Conservation (phyloP, 2,888 invertebrate genomes). For the Oxycera nigricornis region DNA sequence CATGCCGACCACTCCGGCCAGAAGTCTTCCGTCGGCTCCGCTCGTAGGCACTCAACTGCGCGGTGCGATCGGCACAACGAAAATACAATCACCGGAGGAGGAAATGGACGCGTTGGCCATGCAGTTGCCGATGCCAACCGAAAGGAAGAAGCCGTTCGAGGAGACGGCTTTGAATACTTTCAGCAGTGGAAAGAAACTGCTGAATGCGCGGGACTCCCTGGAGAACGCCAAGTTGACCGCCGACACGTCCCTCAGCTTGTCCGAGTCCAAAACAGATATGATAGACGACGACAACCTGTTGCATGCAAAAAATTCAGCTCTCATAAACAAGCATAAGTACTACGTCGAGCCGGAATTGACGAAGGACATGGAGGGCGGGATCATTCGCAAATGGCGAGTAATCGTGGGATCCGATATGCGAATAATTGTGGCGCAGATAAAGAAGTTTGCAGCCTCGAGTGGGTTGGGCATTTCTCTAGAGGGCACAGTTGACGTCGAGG, state of each 20-base stretch:
- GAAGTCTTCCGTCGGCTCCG: conserved; percentile 45
- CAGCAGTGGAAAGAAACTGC: conserved; percentile 57
- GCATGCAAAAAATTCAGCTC: conserved; percentile 55
- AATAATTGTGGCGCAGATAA: conserved; percentile 81
- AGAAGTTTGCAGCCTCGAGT: conserved; percentile 87
- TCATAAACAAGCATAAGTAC: conserved; percentile 57
- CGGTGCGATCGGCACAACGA: conserved; percentile 41
- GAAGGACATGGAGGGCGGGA: conserved; percentile 78
- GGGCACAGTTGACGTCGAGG: conserved; percentile 97
- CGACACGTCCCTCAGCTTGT: background rate
- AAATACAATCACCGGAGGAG: conserved; percentile 47
- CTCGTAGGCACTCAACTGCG: conserved; percentile 34
- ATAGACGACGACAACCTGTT: conserved; percentile 47
- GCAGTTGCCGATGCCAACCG: conserved; percentile 25
- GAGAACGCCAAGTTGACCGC: conserved; percentile 56
- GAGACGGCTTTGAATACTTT: conserved; percentile 54
- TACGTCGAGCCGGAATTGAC: conserved; percentile 64
- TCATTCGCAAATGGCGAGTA: conserved; percentile 82
- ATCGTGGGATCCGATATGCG: conserved; percentile 80
- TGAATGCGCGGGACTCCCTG: conserved; percentile 58
- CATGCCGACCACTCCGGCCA: conserved; percentile 64
- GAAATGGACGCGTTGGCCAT: conserved; percentile 44
- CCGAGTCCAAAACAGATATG: conserved; percentile 44
- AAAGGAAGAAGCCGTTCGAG: conserved; percentile 44
- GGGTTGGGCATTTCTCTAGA: conserved; percentile 97